These are phyloP conservation scores for Drosophila gunungcola DNA, from an alignment of 1,140 invertebrate genomes.

Conservation along the genomic window DNA sequence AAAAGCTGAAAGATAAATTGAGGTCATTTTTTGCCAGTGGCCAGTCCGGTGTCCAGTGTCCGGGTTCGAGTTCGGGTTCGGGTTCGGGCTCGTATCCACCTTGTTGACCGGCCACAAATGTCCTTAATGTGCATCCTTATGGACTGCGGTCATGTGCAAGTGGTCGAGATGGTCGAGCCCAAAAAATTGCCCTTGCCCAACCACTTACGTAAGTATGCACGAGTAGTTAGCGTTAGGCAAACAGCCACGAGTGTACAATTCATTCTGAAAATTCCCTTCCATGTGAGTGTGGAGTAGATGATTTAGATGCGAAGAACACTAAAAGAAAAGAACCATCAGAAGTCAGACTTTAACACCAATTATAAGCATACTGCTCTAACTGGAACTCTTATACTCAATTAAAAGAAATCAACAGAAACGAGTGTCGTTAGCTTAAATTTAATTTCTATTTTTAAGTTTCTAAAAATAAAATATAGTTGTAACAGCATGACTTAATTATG, in stretches of 20 bases:
- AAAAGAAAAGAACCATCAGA: background rate
- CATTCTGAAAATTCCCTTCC: conserved; percentile 30
- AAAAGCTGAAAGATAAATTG: conserved; percentile 80
- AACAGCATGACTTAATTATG: too few species aligned
- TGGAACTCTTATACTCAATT: too few species aligned
- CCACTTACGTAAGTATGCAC: conserved; percentile 21
- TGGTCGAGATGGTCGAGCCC: conserved; percentile 68
- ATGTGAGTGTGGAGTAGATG: conserved; percentile 7
- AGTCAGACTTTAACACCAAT: background rate
- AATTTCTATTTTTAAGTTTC: too few species aligned
- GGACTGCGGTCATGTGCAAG: conserved; percentile 73
- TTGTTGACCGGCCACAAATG: conserved; percentile 81
- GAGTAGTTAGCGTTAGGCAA: conserved; percentile 48
- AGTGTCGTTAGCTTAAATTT: too few species aligned
- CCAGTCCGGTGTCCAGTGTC: conserved; percentile 44
- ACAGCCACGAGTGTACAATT: conserved; percentile 44
- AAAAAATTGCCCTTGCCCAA: conserved; percentile 33
- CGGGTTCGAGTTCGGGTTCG: conserved; percentile 9
- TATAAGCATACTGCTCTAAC: too few species aligned
- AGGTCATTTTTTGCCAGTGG: conserved; percentile 77
- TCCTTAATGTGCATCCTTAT: conserved; percentile 82
- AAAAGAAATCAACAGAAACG: too few species aligned
- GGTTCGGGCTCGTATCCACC: conserved; percentile 51
- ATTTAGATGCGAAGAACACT: conserved; percentile 18
- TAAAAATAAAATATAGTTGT: too few species aligned